These are phyloP conservation scores for Cylas formicarius DNA, from an alignment of 1,140 invertebrate species.

Conservation along the genomic window DNA sequence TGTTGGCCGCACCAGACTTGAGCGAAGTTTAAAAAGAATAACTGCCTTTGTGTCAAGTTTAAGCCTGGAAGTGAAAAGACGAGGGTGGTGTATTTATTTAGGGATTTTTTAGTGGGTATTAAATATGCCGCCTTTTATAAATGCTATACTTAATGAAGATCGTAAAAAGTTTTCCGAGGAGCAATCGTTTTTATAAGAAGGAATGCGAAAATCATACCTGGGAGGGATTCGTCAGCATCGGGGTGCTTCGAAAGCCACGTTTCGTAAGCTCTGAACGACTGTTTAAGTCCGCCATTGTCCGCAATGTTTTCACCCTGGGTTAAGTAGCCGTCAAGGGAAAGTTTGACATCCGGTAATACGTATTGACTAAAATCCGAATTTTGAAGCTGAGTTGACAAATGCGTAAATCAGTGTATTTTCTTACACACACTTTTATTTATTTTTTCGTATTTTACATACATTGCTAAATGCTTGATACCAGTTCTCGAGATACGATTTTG, in stretches of 20 bases:
- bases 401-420: background rate
- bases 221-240: slow-evolving; percentile 53
- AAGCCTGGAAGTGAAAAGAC: slow-evolving; percentile 39
- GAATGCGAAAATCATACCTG: slow-evolving; percentile 43
- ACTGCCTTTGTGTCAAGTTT: slow-evolving; percentile 63
- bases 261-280: slow-evolving; percentile 67
- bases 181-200: background rate
- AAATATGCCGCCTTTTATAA: no score
- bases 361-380: slow-evolving; percentile 53
- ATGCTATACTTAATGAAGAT: no score
- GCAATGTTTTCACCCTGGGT: slow-evolving; percentile 82
- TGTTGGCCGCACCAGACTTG: slow-evolving; percentile 66
- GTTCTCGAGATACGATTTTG: no score
- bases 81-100: no score
- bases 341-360: slow-evolving; percentile 51
- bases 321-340: slow-evolving; percentile 55
- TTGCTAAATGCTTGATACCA: no score
- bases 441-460: no score
- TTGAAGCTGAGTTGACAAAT: slow-evolving; percentile 32
- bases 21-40: slow-evolving; percentile 81
- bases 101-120: no score
- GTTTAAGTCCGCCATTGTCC: slow-evolving; percentile 78
- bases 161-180: background rate
- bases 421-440: no score
- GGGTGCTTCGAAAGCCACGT: slow-evolving; percentile 51